Percentiles rank a stretch among this genome's conserved stretches.
These are phyloP conservation scores for Hycleus cichorii DNA, from an alignment of 1,140 invertebrate species.

Conservation along the genomic window DNA sequence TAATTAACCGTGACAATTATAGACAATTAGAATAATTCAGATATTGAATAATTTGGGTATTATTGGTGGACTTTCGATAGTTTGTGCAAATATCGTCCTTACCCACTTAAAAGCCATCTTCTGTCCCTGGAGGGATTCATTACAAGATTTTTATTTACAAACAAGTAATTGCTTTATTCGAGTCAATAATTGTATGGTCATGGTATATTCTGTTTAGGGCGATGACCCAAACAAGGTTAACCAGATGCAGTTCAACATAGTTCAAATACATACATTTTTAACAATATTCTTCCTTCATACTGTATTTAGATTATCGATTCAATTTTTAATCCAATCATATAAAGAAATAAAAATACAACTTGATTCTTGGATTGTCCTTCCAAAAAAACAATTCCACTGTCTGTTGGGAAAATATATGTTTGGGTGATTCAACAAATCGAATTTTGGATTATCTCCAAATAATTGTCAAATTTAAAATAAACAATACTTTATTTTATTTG, in stretches of 20 bases:
- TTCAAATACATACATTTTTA: constrained; percentile 14
- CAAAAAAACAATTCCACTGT: too few species aligned
- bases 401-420: not conserved
- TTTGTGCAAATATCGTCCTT: too few species aligned
- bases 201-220: constrained; percentile 3
- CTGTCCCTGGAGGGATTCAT: too few species aligned
- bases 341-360: too few species aligned
- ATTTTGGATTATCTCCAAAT: constrained; percentile 12
- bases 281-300: not conserved
- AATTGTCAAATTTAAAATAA: constrained; percentile 16
- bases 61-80: too few species aligned
- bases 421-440: constrained; percentile 1
- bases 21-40: too few species aligned
- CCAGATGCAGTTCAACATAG: constrained; percentile 23
- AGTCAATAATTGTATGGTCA: not conserved
- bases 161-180: not conserved
- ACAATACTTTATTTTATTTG: constrained; percentile 14
- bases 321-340: too few species aligned
- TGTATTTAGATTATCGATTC: too few species aligned
- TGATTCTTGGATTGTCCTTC: too few species aligned
- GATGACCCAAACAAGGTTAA: constrained; percentile 29
- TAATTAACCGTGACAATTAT: too few species aligned
- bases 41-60: too few species aligned
- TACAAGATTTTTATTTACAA: not conserved
- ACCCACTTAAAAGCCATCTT: too few species aligned